These are phyloP conservation scores for Rhipidura dahli DNA, from an alignment of 2,113 vertebrate genomes.

Conservation along the genomic window DNA sequence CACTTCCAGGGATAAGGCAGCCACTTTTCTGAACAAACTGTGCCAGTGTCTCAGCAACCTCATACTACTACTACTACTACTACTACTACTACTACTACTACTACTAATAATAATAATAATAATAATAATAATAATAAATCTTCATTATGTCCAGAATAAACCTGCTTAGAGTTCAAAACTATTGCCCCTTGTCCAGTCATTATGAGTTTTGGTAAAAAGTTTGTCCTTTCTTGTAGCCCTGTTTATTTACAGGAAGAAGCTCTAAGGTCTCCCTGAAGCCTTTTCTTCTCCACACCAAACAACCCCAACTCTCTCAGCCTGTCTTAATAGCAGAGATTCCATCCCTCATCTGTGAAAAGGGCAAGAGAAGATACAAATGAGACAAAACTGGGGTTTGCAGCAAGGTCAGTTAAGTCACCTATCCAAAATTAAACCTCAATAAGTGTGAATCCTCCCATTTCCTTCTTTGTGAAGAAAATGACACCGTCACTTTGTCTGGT, in stretches of 20 bases:
- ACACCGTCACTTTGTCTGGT: background rate
- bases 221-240: background rate
- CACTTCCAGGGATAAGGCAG: background rate
- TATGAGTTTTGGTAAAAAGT: background rate
- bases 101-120: too few species aligned
- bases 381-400: background rate
- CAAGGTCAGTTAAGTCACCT: background rate
- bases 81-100: too few species aligned
- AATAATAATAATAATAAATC: background rate
- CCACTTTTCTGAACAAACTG: accelerated
- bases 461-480: background rate
- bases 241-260: background rate
- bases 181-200: accelerated
- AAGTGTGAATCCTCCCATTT: background rate
- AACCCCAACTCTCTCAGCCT: background rate
- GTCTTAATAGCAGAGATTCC: background rate
- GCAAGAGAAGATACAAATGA: background rate
- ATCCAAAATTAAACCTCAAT: background rate
- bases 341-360: background rate
- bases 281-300: background rate
- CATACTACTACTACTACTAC: too few species aligned
- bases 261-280: accelerated
- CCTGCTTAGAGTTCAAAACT: background rate
- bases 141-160: background rate
- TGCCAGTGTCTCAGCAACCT: background rate